A percentile compares a stretch with the other conserved stretches of the same genome.
These are phyloP conservation scores for Heliconius aoede DNA, from an alignment of 2,888 invertebrate genomes.

Conservation along the genomic window DNA sequence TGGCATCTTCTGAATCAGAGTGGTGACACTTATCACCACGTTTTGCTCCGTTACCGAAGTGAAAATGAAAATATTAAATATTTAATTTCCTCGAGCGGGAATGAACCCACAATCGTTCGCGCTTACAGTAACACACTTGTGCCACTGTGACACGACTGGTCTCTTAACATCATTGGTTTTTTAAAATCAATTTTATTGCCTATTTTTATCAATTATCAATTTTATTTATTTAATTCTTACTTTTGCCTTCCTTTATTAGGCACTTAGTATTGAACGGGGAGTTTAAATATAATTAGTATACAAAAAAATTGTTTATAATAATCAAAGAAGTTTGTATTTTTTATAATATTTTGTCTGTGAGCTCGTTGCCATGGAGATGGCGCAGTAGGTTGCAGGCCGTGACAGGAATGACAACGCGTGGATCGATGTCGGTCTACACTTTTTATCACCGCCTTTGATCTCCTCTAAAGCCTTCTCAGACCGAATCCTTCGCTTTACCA, in stretches of 20 bases:
- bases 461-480: constrained; percentile 42
- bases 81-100: too few species aligned
- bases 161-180: too few species aligned
- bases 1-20: too few species aligned
- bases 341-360: constrained; percentile 35
- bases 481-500: constrained; percentile 39
- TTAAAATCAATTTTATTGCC: too few species aligned
- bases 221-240: too few species aligned
- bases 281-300: background rate
- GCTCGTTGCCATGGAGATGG: constrained; percentile 71
- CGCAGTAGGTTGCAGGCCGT: constrained; percentile 76
- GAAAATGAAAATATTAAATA: too few species aligned
- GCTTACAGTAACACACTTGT: too few species aligned
- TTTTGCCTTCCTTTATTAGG: background rate
- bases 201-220: too few species aligned
- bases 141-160: fast-evolving
- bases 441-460: constrained; percentile 54
- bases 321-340: background rate
- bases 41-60: too few species aligned
- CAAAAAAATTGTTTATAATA: background rate
- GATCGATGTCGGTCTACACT: constrained; percentile 68
- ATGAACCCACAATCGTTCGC: too few species aligned
- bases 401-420: constrained; percentile 73
- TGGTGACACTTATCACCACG: too few species aligned
- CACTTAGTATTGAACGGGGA: background rate